A percentile compares a stretch with the other conserved stretches of the same genome.
phyloP scores from a whole-genome alignment of 2,888 invertebrate genomes.

The Aquatica leii region DNA sequence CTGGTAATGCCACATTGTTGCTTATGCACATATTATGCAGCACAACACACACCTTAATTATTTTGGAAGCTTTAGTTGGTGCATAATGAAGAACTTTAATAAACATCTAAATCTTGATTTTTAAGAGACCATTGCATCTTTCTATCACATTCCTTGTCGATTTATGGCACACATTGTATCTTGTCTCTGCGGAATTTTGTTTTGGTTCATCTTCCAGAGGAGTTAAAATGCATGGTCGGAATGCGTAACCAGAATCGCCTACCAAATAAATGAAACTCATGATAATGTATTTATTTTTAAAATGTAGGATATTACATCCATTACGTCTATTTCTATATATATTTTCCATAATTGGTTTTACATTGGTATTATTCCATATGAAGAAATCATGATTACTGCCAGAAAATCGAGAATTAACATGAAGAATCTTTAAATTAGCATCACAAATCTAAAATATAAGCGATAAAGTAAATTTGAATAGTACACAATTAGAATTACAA shows the following conservation, averaged over 20 bases:
- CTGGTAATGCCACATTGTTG: conserved; percentile 24
- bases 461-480: background rate
- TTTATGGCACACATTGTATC: conserved; percentile 36
- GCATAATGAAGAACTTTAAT: conserved; percentile 39
- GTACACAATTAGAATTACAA: background rate
- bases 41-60: conserved; percentile 37
- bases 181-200: conserved; percentile 11
- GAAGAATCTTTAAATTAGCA: conserved; percentile 30
- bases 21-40: conserved; percentile 11
- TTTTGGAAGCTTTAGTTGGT: conserved; percentile 28
- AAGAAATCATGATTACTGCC: conserved; percentile 38
- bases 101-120: conserved; percentile 41
- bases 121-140: conserved; percentile 37
- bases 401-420: conserved; percentile 40
- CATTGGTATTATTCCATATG: conserved; percentile 40
- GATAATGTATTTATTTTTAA: background rate
- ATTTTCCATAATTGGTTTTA: conserved; percentile 23
- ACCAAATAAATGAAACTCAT: background rate
- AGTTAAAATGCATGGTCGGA: conserved; percentile 33
- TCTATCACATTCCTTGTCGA: conserved; percentile 31
- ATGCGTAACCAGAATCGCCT: conserved; percentile 41
- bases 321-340: conserved; percentile 21
- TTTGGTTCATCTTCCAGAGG: conserved; percentile 24
- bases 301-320: conserved; percentile 16
- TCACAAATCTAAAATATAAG: conserved; percentile 13